phyloP scores from a whole-genome alignment of 2,797 vertebrate genomes.

The Mastacembelus armatus region DNA sequence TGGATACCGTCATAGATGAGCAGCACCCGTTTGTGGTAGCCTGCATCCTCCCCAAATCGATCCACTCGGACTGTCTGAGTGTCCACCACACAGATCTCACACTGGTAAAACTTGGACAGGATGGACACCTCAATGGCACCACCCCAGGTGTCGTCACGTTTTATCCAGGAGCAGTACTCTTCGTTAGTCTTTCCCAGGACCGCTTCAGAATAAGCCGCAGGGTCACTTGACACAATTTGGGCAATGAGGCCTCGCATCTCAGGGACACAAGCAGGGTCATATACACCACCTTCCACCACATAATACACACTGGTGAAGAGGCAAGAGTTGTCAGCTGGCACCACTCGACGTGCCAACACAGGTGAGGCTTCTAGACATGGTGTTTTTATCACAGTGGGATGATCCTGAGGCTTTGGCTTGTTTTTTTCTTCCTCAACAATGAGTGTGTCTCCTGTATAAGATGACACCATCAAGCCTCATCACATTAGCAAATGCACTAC shows the following conservation, averaged over 20 bases:
- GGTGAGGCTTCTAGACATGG: constrained; percentile 80
- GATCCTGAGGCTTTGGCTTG: constrained; percentile 82
- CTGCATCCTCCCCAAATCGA: constrained; percentile 95
- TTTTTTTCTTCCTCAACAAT: constrained; percentile 96
- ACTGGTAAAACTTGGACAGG: constrained; percentile 96
- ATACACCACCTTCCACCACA: constrained; percentile 94
- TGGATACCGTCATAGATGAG: constrained; percentile 98
- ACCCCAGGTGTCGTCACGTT: constrained; percentile 95
- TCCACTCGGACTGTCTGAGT: constrained; percentile 97
- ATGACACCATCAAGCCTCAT: constrained; percentile 7
- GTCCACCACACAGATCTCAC: constrained; percentile 98
- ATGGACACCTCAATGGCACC: constrained; percentile 98
- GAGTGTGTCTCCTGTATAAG: constrained; percentile 91
- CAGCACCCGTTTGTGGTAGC: constrained; percentile 92
- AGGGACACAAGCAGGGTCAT: constrained; percentile 89
- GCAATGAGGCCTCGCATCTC: constrained; percentile 96
- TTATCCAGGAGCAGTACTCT: constrained; percentile 96
- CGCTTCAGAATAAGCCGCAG: constrained; percentile 90
- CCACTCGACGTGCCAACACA: constrained; percentile 85
- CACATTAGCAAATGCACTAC: background rate
- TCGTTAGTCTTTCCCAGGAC: constrained; percentile 94
- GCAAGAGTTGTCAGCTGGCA: constrained; percentile 98
- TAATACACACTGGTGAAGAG: constrained; percentile 97
- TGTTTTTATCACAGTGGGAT: constrained; percentile 75
- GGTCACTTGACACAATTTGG: constrained; percentile 93